Evolutionary conservation across 2,888 invertebrate species (phyloP).

Genomic region (Nemurella pictetii): DNA sequence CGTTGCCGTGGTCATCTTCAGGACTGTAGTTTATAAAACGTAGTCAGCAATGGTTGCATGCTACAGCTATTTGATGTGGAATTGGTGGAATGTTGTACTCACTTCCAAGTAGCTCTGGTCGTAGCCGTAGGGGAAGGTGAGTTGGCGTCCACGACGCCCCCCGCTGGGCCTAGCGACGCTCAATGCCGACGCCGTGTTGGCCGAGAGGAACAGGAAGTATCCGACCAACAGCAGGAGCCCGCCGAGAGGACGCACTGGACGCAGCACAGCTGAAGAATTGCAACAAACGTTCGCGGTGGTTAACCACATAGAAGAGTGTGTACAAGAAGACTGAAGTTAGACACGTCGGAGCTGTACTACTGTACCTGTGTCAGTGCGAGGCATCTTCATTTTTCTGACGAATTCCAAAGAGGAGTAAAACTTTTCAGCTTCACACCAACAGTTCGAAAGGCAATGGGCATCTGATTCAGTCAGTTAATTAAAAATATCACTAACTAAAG

Average conservation of each 20-base stretch:
- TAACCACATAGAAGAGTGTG: no score
- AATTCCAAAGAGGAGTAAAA: background rate
- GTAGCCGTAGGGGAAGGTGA: constrained; percentile 14
- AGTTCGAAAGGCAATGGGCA: background rate
- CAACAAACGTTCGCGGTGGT: no score
- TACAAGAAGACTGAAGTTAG: no score
- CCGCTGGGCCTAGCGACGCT: constrained; percentile 10
- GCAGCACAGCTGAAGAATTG: no score
- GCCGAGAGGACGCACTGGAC: background rate
- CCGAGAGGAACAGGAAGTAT: background rate
- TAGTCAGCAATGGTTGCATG: no score
- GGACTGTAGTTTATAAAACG: no score
- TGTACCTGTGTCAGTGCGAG: background rate
- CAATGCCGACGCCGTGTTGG: background rate
- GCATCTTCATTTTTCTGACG: background rate
- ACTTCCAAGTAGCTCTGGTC: constrained; percentile 20
- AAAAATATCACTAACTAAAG: background rate
- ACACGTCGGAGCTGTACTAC: background rate
- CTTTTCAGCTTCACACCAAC: background rate
- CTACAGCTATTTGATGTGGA: background rate
- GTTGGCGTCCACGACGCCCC: background rate
- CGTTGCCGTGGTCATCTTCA: no score
- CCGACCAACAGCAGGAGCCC: background rate
- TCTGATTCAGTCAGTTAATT: background rate
- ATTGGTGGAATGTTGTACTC: background rate